phyloP scores from a whole-genome alignment of 2,888 invertebrate species.

The Oscheius sp. region DNA sequence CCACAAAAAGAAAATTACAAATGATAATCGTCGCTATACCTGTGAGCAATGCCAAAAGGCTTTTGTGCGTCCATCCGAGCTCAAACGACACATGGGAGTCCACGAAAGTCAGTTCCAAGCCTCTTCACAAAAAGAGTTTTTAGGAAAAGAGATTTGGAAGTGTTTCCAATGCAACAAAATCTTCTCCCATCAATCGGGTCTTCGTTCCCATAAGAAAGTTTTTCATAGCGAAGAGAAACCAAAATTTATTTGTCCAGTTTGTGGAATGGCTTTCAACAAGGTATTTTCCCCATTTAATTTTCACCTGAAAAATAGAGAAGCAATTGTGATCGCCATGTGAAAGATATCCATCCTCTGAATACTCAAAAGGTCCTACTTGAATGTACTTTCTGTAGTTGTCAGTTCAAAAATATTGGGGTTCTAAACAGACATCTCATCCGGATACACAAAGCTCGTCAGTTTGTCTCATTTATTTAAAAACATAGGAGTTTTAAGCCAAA shows the following conservation, averaged over 20 bases:
- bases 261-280: constrained; percentile 39
- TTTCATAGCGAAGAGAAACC: constrained; percentile 24
- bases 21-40: background rate
- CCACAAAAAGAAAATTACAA: background rate
- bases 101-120: constrained; percentile 33
- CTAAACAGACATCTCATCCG: constrained; percentile 2
- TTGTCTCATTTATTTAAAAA: background rate
- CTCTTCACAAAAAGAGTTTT: too few relatives aligned
- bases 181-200: constrained; percentile 41
- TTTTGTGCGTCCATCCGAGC: constrained; percentile 48
- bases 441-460: constrained; percentile 2
- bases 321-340: constrained; percentile 42
- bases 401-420: background rate
- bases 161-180: constrained; percentile 41
- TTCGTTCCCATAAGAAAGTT: constrained; percentile 34
- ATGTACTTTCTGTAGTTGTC: constrained; percentile 15
- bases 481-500: background rate
- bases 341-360: constrained; percentile 37
- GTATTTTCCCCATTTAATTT: constrained; percentile 6
- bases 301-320: constrained; percentile 29
- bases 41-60: constrained; percentile 47
- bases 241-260: constrained; percentile 34
- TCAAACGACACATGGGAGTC: constrained; percentile 40
- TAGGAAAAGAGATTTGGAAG: constrained; percentile 30
- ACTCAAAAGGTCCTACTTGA: constrained; percentile 1